phyloP scores from a whole-genome alignment of 2,113 vertebrate species.

The Heterochromis multidens region DNA sequence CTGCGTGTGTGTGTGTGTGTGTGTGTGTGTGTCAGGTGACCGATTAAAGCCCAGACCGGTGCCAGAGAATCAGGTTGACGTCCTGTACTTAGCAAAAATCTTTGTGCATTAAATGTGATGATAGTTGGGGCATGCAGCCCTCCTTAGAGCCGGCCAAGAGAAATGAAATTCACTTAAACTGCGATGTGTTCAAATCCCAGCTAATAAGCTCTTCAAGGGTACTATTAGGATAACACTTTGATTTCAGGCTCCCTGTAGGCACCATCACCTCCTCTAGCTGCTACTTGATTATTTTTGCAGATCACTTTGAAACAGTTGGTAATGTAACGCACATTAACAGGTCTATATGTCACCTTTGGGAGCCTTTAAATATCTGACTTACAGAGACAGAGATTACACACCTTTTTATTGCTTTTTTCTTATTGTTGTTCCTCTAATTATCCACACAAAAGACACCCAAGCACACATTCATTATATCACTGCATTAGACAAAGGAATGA shows the following conservation, averaged over 20 bases:
- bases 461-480: background rate
- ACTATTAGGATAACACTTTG: background rate
- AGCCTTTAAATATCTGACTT: background rate
- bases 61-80: background rate
- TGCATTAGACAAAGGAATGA: background rate
- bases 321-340: background rate
- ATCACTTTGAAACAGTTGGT: background rate
- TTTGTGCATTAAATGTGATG: background rate
- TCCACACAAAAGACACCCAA: background rate
- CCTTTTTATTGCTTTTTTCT: background rate
- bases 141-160: background rate
- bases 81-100: background rate
- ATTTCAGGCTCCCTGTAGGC: background rate
- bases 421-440: background rate
- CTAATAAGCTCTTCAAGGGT: background rate
- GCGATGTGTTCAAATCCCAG: background rate
- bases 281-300: background rate
- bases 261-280: background rate
- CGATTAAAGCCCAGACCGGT: constrained; percentile 18
- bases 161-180: background rate
- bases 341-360: background rate
- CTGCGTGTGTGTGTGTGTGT: background rate
- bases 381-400: background rate
- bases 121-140: background rate
- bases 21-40: constrained; percentile 50